phyloP scores from a whole-genome alignment of 2,113 vertebrate species.

The Grammomys dolichurus region DNA sequence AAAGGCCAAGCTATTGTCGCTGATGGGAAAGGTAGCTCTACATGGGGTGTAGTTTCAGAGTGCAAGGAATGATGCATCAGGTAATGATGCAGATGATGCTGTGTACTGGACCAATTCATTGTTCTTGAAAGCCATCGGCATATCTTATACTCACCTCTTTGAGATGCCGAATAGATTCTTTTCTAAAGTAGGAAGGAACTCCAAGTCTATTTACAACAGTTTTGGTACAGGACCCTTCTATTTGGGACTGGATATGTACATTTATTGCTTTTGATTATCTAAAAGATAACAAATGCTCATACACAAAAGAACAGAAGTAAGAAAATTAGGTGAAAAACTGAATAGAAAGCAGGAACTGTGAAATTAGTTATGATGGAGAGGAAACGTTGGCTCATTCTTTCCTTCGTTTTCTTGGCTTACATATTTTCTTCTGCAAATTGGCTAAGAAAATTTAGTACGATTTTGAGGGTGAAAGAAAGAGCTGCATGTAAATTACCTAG shows the following conservation, averaged over 20 bases:
- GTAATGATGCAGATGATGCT: not conserved
- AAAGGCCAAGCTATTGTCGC: not conserved
- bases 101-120: not conserved
- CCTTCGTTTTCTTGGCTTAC: not conserved
- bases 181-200: not conserved
- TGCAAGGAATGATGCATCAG: not conserved
- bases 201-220: not conserved
- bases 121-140: not conserved
- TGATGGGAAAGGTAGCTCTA: not conserved
- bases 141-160: not conserved
- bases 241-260: not conserved
- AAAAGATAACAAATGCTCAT: not conserved
- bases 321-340: not conserved
- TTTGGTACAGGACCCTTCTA: not conserved
- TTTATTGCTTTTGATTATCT: slow-evolving; percentile 38
- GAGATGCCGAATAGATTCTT: not conserved
- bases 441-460: not conserved
- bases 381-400: not conserved
- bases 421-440: not conserved
- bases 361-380: not conserved
- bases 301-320: not conserved
- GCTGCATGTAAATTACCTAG: not conserved
- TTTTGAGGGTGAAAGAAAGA: slow-evolving; percentile 30
- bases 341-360: not conserved
- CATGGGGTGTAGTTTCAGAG: not conserved